phyloP scores from a whole-genome alignment of 2,113 vertebrate species.

The Paedocypris sp. region DNA sequence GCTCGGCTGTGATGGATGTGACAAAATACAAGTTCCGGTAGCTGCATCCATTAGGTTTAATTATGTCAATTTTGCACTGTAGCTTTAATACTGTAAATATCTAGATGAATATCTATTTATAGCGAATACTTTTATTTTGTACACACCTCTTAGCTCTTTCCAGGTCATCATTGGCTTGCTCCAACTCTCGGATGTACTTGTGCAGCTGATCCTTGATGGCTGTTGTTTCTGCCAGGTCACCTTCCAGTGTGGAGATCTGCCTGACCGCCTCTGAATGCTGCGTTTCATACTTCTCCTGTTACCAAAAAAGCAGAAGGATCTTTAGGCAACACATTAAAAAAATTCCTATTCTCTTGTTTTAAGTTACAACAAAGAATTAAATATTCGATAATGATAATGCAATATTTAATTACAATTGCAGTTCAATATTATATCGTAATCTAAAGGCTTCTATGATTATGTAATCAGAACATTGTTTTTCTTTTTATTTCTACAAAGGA shows the following conservation, averaged over 20 bases:
- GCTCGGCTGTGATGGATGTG: too few relatives aligned
- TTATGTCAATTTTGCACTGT: background rate
- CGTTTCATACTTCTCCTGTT: constrained; percentile 80
- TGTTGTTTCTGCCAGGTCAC: constrained; percentile 77
- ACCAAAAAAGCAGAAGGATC: background rate
- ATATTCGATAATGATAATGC: too few relatives aligned
- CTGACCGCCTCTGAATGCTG: constrained; percentile 79
- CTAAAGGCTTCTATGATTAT: too few relatives aligned
- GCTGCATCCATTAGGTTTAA: too few relatives aligned
- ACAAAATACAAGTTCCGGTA: too few relatives aligned
- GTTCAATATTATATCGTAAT: too few relatives aligned
- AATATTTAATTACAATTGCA: too few relatives aligned
- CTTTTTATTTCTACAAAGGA: background rate
- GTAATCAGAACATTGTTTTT: too few relatives aligned
- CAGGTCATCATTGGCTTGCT: constrained; percentile 92
- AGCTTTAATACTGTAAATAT: background rate
- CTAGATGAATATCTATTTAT: background rate
- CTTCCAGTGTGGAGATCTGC: constrained; percentile 80
- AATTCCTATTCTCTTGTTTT: too few relatives aligned
- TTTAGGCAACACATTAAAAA: too few relatives aligned
- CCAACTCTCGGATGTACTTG: constrained; percentile 90
- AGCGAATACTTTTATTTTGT: background rate
- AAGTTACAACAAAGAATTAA: too few relatives aligned
- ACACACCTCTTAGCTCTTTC: constrained; percentile 87
- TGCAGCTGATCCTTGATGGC: constrained; percentile 86